These are phyloP conservation scores for Amphipoea lucens DNA, from an alignment of 2,888 invertebrate genomes.

Conservation along the genomic window DNA sequence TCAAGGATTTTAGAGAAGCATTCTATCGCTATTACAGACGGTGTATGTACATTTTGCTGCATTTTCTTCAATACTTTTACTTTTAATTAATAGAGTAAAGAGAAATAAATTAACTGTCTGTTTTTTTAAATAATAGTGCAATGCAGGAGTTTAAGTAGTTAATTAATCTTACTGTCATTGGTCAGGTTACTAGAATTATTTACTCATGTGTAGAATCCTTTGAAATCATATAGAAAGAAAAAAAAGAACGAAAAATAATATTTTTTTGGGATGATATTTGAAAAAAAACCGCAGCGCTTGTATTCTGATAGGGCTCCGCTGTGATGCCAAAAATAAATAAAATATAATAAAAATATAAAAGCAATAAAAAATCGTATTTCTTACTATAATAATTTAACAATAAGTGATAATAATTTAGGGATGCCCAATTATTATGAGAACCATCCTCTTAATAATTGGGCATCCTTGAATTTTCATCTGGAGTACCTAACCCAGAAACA, in stretches of 20 bases:
- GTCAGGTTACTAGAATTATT: neutral
- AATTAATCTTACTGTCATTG: too few species aligned
- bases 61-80: conserved; percentile 7
- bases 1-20: conserved; percentile 48
- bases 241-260: too few species aligned
- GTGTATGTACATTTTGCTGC: conserved; percentile 3
- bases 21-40: conserved; percentile 33
- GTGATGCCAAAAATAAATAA: too few species aligned
- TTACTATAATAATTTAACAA: too few species aligned
- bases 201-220: too few species aligned
- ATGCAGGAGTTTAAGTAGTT: too few species aligned
- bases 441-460: neutral
- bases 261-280: too few species aligned
- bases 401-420: neutral
- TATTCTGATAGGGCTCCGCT: too few species aligned
- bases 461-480: neutral
- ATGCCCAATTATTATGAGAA: neutral
- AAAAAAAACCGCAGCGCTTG: too few species aligned
- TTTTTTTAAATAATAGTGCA: neutral
- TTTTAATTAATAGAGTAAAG: neutral
- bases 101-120: neutral
- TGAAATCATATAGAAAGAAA: too few species aligned
- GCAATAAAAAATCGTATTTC: too few species aligned
- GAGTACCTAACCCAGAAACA: neutral
- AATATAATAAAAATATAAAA: too few species aligned